Percentiles rank a stretch among this genome's conserved stretches.
phyloP scores from a whole-genome alignment of 2,888 invertebrate genomes.

The Drosophila peninsularis region DNA sequence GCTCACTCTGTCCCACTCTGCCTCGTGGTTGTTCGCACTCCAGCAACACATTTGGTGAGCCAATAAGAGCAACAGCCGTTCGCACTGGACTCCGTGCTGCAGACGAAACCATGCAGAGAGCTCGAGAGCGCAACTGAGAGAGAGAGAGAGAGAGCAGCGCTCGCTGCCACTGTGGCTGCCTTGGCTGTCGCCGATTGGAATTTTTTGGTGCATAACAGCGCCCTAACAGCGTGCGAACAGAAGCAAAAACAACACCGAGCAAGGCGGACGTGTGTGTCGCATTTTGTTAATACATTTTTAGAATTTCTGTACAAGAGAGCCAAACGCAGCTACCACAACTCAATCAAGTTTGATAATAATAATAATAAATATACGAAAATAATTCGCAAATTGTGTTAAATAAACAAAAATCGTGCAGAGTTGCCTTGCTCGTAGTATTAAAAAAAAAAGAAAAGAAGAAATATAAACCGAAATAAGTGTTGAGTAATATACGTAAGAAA shows the following conservation, averaged over 20 bases:
- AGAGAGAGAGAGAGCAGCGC: constrained; percentile 3
- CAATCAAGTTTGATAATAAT: constrained; percentile 12
- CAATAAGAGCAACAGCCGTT: constrained; percentile 61
- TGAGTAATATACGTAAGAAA: constrained; percentile 18
- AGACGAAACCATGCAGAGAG: constrained; percentile 28
- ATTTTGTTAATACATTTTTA: constrained; percentile 48
- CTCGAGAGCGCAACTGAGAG: constrained; percentile 15
- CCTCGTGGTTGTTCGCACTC: constrained; percentile 37
- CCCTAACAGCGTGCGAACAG: constrained; percentile 54
- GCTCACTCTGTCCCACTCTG: constrained; percentile 8
- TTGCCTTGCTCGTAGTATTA: constrained; percentile 46
- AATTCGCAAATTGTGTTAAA: constrained; percentile 5
- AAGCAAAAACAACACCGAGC: constrained; percentile 64
- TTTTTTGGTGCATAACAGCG: constrained; percentile 62
- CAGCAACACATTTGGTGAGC: constrained; percentile 39
- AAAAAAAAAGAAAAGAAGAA: background rate
- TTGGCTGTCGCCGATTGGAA: constrained; percentile 54
- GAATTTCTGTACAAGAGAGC: constrained; percentile 56
- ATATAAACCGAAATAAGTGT: constrained; percentile 30
- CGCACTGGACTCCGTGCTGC: constrained; percentile 28
- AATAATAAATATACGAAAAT: constrained; percentile 26
- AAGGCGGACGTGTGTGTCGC: constrained; percentile 63
- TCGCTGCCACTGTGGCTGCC: constrained; percentile 20
- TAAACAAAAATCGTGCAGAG: constrained; percentile 41
- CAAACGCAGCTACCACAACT: constrained; percentile 26